Evolutionary conservation across 2,888 invertebrate genomes (phyloP).

Genomic region (Platycnemis pennipes): DNA sequence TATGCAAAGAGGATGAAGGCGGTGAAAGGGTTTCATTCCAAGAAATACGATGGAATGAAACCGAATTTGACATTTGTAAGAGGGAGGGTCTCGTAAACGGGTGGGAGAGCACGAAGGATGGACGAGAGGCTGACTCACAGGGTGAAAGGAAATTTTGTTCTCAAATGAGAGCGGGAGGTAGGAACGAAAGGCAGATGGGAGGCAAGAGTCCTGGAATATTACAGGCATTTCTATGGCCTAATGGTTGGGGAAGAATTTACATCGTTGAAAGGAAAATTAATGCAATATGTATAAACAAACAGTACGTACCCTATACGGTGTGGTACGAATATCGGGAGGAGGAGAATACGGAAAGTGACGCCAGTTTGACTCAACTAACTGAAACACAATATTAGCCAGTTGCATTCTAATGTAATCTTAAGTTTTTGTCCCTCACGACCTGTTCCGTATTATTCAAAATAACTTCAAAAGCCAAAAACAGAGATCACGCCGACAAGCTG

Average conservation of each 20-base stretch:
- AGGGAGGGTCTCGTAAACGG: neutral
- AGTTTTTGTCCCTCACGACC: too few relatives aligned
- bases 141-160: neutral
- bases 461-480: neutral
- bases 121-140: neutral
- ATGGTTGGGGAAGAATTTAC: neutral
- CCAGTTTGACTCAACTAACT: neutral
- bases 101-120: neutral
- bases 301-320: neutral
- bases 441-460: neutral
- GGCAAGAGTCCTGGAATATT: neutral
- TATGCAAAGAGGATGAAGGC: neutral
- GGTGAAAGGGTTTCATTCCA: neutral
- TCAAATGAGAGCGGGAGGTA: neutral
- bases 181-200: neutral
- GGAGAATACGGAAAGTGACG: neutral
- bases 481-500: too few relatives aligned
- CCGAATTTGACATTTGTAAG: neutral
- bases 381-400: too few relatives aligned
- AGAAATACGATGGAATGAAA: neutral
- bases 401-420: too few relatives aligned
- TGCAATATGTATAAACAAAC: neutral
- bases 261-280: neutral
- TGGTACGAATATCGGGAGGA: neutral
- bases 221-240: neutral